Conservation (phyloP, 2,797 vertebrate species). For the Menidia menidia region DNA sequence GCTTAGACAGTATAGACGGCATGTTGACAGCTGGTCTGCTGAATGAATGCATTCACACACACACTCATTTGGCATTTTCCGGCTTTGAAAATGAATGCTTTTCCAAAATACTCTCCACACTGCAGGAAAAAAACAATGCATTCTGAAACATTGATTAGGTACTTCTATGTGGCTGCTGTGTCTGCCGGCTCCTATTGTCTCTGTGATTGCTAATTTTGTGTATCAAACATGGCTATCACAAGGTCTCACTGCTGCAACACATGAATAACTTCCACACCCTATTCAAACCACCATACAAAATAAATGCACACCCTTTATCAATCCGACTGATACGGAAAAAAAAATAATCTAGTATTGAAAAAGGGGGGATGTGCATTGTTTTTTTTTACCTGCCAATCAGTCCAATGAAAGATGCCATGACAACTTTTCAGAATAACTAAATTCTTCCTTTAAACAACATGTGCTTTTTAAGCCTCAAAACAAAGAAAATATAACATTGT, state of each 20-base stretch:
- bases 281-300: slow-evolving; percentile 12
- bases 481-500: background rate
- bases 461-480: background rate
- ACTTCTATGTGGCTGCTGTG: slow-evolving; percentile 16
- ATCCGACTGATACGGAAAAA: slow-evolving; percentile 5
- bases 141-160: slow-evolving; percentile 21
- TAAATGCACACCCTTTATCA: slow-evolving; percentile 11
- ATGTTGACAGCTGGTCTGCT: slow-evolving; percentile 27
- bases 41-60: slow-evolving; percentile 32
- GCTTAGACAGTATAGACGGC: slow-evolving; percentile 18
- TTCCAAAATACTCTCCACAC: slow-evolving; percentile 15
- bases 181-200: slow-evolving; percentile 15
- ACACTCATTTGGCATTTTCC: slow-evolving; percentile 26
- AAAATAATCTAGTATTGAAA: no score
- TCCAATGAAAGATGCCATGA: background rate
- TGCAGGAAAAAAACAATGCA: slow-evolving; percentile 11
- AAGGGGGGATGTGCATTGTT: background rate
- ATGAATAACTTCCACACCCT: background rate
- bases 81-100: slow-evolving; percentile 14
- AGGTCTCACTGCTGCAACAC: slow-evolving; percentile 1
- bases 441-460: background rate
- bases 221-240: slow-evolving; percentile 15
- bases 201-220: slow-evolving; percentile 19
- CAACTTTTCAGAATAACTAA: background rate
- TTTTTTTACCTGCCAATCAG: background rate